Base-by-base conservation (phyloP, 64 coral and sea anemone species). In the Montipora efflorescens region DNA sequence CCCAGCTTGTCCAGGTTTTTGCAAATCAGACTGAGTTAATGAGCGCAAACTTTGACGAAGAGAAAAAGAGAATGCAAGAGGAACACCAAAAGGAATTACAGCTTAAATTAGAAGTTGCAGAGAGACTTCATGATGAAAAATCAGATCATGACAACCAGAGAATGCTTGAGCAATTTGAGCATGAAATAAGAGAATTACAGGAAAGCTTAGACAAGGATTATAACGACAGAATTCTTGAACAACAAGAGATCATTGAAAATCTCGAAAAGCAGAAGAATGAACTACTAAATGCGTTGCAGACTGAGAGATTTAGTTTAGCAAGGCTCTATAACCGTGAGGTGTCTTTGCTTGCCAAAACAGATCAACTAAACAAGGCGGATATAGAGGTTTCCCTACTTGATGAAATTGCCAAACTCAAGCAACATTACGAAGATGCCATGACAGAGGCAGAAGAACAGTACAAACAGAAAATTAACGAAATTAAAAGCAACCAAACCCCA, bases 221-320 rank as follows among this genome's bases (percentile, higher is more conserved):
- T 47, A 13, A 89, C 44, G 78, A 49, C 15, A 94, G 78, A 28
- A 45, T 97, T n/a, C 77, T 70, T 66, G 83, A 91, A 43, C 88
- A 84, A 66, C 68, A 97, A 5, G 78, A 87, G 3, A 46, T 20
- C 10, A 91, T 94, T 20, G 76, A 94, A 75, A 47, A 75, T 53
- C 81, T 96, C 67, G 86, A 96, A 59, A 57, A 84, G 83, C 87
- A 93, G 18, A 96, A 87, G n/a, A 76, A 62, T 16, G 82, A 91
- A 21, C 77, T 94, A 53, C 74, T 74, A 8, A 91, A 87, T 46
- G 62, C 76, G 25, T 59, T 97, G 22, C 81, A 91, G 6, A 62
- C 50, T 66, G 93, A 98, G 67, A 98, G 93, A 50, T 98, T 98
- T 92, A 90, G 77, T 85, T 74, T 95, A 78, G 96, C 89, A 3